Evolutionary conservation across 2,888 invertebrate species (phyloP).

Genomic region (Oeneis ivallda): DNA sequence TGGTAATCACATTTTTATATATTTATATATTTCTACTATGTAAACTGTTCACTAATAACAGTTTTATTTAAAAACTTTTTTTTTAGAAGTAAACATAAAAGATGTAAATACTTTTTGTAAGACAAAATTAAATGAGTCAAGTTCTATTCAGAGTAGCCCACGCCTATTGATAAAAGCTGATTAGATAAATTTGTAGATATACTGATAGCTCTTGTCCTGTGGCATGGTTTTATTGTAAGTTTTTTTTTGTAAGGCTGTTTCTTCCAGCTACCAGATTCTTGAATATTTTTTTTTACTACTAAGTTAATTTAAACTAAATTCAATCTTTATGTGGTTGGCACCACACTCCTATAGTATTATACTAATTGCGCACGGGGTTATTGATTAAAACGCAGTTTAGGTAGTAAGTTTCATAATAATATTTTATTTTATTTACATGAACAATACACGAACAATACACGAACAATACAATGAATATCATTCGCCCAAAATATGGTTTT

Average conservation of each 20-base stretch:
- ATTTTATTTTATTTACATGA: too few relatives aligned
- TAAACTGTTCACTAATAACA: background rate
- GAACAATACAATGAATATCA: too few relatives aligned
- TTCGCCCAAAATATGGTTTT: too few relatives aligned
- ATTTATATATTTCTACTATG: background rate
- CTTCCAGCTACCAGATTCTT: too few relatives aligned
- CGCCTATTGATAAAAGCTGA: constrained; percentile 68
- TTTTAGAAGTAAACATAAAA: background rate
- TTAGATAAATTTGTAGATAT: constrained; percentile 66
- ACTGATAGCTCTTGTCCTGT: constrained; percentile 52
- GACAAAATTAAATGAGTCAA: constrained; percentile 47
- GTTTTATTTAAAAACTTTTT: background rate
- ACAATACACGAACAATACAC: too few relatives aligned
- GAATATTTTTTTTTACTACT: too few relatives aligned
- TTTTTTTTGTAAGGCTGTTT: constrained; percentile 17
- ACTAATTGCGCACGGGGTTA: too few relatives aligned
- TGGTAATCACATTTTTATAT: background rate
- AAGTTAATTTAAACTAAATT: too few relatives aligned
- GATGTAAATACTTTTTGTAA: constrained; percentile 43
- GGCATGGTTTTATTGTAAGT: constrained; percentile 47
- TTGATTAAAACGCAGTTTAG: too few relatives aligned
- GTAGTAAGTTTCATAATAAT: too few relatives aligned
- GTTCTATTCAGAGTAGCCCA: constrained; percentile 49
- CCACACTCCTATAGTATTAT: too few relatives aligned
- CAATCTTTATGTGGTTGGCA: too few relatives aligned